A percentile compares a stretch with the other conserved stretches of the same genome.
phyloP scores from a whole-genome alignment of 2,113 vertebrate species.

The Nettapus auritus region DNA sequence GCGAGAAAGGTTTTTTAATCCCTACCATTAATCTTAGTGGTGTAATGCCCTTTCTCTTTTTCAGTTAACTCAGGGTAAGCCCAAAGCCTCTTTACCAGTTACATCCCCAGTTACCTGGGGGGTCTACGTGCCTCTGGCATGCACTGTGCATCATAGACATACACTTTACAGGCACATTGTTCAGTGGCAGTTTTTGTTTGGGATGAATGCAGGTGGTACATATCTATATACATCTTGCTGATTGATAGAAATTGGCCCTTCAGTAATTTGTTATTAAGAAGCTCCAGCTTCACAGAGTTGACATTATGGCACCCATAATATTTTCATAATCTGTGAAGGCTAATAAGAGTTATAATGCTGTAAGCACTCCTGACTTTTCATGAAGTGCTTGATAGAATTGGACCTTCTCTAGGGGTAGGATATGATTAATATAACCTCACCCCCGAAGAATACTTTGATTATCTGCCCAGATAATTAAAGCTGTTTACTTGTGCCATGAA shows the following conservation, averaged over 20 bases:
- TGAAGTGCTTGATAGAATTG: constrained; percentile 2
- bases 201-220: background rate
- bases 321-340: constrained; percentile 33
- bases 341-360: constrained; percentile 25
- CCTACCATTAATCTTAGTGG: background rate
- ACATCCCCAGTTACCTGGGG: background rate
- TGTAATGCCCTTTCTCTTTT: background rate
- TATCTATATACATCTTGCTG: background rate
- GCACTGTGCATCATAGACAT: background rate
- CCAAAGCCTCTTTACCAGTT: background rate
- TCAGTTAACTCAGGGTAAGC: background rate
- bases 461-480: constrained; percentile 59
- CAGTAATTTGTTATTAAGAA: constrained; percentile 23
- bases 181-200: background rate
- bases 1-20: background rate
- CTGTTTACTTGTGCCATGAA: constrained; percentile 50
- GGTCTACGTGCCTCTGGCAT: background rate
- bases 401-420: constrained; percentile 44
- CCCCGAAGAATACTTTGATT: constrained; percentile 39
- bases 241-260: background rate
- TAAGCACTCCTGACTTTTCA: constrained; percentile 9
- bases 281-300: background rate
- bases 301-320: constrained; percentile 17
- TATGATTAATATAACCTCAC: constrained; percentile 43
- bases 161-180: background rate